Evolutionary conservation across 2,888 invertebrate species (phyloP).

Genomic region (Oxystoma pomonae): DNA sequence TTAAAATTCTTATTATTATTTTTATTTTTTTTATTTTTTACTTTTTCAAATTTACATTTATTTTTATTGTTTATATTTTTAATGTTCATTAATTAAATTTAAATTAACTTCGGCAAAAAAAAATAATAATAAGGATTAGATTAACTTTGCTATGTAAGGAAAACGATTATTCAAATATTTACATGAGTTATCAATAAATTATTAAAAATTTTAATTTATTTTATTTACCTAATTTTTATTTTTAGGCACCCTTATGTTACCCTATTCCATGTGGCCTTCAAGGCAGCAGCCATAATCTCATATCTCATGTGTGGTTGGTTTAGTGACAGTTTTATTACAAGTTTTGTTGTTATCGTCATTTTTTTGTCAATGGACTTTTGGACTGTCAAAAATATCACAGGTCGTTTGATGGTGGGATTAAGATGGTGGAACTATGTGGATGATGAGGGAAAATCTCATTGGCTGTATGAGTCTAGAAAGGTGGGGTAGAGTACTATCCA

Average conservation of each 20-base stretch:
- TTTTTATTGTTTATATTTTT: too few species aligned
- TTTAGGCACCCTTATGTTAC: slow-evolving; percentile 89
- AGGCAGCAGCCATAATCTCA: slow-evolving; percentile 74
- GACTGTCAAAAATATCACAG: slow-evolving; percentile 97
- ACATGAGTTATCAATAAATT: too few species aligned
- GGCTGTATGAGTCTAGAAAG: slow-evolving; percentile 96
- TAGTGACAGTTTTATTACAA: slow-evolving; percentile 90
- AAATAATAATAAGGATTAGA: too few species aligned
- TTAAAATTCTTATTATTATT: too few species aligned
- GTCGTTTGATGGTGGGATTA: slow-evolving; percentile 89
- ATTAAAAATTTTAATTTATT: too few species aligned
- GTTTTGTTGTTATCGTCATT: slow-evolving; percentile 86
- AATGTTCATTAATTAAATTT: too few species aligned
- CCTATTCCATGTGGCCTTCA: slow-evolving; percentile 86
- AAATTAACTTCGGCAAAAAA: too few species aligned
- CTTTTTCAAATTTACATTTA: too few species aligned
- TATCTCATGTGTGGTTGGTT: slow-evolving; percentile 91
- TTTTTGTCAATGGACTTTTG: slow-evolving; percentile 97
- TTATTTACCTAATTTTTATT: too few species aligned
- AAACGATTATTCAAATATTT: too few species aligned
- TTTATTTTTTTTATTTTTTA: too few species aligned
- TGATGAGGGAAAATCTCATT: slow-evolving; percentile 94
- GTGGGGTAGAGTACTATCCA: slow-evolving; percentile 45
- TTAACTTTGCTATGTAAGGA: too few species aligned
- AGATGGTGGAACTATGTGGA: slow-evolving; percentile 99